Base-by-base conservation (phyloP, 2,888 invertebrate species). In the Ceratothoa steindachneri region DNA sequence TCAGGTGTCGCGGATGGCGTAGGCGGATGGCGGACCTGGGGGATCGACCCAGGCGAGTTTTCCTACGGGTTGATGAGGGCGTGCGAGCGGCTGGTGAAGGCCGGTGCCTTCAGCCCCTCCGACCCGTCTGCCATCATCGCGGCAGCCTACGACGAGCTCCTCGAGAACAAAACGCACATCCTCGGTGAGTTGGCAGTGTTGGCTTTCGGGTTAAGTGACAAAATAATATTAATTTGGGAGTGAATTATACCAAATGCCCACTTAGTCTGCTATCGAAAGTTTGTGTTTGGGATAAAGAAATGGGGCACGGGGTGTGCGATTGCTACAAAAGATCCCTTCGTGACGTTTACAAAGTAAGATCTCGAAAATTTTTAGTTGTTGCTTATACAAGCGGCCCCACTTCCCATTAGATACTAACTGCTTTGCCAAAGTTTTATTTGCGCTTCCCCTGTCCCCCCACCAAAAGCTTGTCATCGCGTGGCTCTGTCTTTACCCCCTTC, bases 1-100 rank as follows among this genome's bases (percentile, higher is more conserved):
- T 7, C 83, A 96, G 98, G 97, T 83, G 97, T 98, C 81, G 98
- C 98, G 76, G 98, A 98, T 86, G 98, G 98, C 80, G 98, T 98
- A 71, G 98, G 98, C 72, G 98, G 98, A 69, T 98, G 98, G 98
- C 89, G 97, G 83, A 92, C 93, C 80, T 97, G 97, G 85, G 98
- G 97, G 69, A 93, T 98, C 81, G 97, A 98, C 86, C 97, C 98
- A 0, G 97, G 97, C 69, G 92, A 93, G 84, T 98, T 98, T 86
- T 95, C 97, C 7, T 89, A 91, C 80, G 93, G 93, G 83, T 87
- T 98, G 81, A 97, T 98, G 98, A 90, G 89, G 84, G 93, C 93
- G 30, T 97, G 97, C 84, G 95, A 96, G 86, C 89, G 95, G 81
- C 88, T 97, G 82, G 95, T 97, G 81, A 89, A 90, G 82, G 89